These are phyloP conservation scores for Bombus cullumanus DNA, from an alignment of 1,140 invertebrate genomes.

Conservation along the genomic window DNA sequence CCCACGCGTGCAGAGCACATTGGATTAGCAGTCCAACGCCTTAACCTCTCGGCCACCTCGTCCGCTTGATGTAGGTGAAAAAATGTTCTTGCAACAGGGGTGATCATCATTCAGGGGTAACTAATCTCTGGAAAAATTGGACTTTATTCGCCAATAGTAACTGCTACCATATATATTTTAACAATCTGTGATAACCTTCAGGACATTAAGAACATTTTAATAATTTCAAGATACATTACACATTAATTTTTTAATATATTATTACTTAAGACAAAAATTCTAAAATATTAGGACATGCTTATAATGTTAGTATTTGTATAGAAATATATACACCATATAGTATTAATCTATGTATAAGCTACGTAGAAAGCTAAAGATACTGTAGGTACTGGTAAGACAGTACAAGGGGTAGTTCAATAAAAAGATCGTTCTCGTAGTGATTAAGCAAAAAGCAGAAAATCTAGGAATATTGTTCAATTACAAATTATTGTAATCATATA, in stretches of 20 bases:
- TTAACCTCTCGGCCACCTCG: slow-evolving; percentile 95
- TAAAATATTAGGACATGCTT: neutral
- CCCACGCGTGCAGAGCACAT: slow-evolving; percentile 91
- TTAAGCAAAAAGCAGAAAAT: no score
- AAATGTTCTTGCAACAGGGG: slow-evolving; percentile 34
- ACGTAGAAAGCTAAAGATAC: neutral
- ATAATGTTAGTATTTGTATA: neutral
- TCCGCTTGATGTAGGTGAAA: slow-evolving; percentile 72
- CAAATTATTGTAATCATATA: no score
- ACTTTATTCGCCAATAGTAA: neutral
- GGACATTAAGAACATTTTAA: neutral
- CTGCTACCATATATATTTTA: neutral
- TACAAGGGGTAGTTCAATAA: neutral
- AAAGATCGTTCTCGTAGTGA: no score
- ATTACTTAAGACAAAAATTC: neutral
- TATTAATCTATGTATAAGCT: neutral
- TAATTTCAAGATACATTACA: neutral
- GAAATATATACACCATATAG: neutral
- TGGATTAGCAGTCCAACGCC: slow-evolving; percentile 93
- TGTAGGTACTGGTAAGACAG: neutral
- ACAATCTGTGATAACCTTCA: neutral
- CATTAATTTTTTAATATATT: neutral
- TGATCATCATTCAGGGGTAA: neutral
- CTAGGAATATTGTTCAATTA: no score
- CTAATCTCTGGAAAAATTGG: neutral